phyloP scores from a whole-genome alignment of 2,113 vertebrate species.

The Istiophorus platypterus region DNA sequence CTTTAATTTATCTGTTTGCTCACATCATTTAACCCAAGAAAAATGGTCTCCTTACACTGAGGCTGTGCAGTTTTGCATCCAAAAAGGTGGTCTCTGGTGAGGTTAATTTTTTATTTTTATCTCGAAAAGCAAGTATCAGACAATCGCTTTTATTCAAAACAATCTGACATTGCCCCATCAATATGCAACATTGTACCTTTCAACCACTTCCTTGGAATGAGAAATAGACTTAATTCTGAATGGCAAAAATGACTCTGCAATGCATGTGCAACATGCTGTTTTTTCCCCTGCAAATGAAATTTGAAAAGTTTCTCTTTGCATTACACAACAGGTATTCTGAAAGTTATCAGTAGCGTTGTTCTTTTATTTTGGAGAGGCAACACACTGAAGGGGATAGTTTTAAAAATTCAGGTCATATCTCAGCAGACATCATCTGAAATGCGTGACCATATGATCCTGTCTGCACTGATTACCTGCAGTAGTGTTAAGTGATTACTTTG shows the following conservation, averaged over 20 bases:
- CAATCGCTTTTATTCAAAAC: slow-evolving; percentile 51
- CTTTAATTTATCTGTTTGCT: slow-evolving; percentile 39
- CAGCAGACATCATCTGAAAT: slow-evolving; percentile 59
- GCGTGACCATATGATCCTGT: slow-evolving; percentile 68
- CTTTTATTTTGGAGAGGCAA: not conserved
- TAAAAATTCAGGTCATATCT: slow-evolving; percentile 55
- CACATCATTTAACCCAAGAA: slow-evolving; percentile 32
- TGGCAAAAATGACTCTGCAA: slow-evolving; percentile 60
- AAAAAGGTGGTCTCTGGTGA: slow-evolving; percentile 12
- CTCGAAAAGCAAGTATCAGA: slow-evolving; percentile 42
- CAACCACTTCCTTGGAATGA: slow-evolving; percentile 64
- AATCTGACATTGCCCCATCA: slow-evolving; percentile 26
- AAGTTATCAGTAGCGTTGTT: slow-evolving; percentile 28
- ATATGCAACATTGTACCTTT: slow-evolving; percentile 51
- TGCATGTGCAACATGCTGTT: slow-evolving; percentile 22
- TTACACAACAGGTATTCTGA: slow-evolving; percentile 7
- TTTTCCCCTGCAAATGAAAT: slow-evolving; percentile 48
- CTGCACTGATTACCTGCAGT: slow-evolving; percentile 71
- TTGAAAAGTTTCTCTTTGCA: slow-evolving; percentile 50
- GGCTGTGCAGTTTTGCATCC: not conserved
- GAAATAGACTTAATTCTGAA: slow-evolving; percentile 74
- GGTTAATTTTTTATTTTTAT: slow-evolving; percentile 16
- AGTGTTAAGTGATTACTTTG: slow-evolving; percentile 57
- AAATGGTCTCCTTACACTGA: not conserved
- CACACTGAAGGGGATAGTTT: slow-evolving; percentile 31